Base-by-base conservation (phyloP, 2,888 invertebrate species). In the Drosophila yooni region DNA sequence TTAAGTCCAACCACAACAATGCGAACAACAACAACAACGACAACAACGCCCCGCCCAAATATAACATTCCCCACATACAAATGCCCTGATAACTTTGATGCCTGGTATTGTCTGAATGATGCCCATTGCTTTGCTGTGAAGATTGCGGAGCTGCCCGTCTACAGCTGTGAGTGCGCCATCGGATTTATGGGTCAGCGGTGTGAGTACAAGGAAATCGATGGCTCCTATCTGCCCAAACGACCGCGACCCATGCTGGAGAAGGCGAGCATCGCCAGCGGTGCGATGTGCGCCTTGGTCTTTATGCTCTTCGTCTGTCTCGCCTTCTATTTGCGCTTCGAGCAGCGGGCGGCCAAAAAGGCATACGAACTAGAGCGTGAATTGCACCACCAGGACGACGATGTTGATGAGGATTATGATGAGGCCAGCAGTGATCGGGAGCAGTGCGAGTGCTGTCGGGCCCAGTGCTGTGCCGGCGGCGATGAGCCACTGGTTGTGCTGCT, bases 151-250 rank as follows among this genome's bases (percentile, higher is more conserved):
- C 96, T 96, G 92, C 96, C 97, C 83, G 96, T 98, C 91, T 98
- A 98, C 94, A 98, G 98, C 94, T 98, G 98, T 96, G 97, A 98
- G 96, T 98, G 98, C 94, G 96, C 97, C 91, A 96, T 96, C 93
- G 98, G 98, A 87, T 98, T 96, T 94, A 97, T 98, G 95, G 98
- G 98, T 83, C 97, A 97, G 94, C 95, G 98, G 92, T 98, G 98
- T 95, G 98, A 98, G 95, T 98, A 97, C 94, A 98, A 98, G 95
- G 98, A 98, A 95, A 95, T 98, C 94, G 98, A 98, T 94, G 97
- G 98, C 94, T 97, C 98, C 93, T 98, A 98, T 95, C 95, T 97
- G 94, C 93, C 93, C 71, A 92, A 92, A 83, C 95, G 96, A 92
- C 95, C 95, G 91, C 95, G 95, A 90, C 95, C 96, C 83, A 95